phyloP scores from a whole-genome alignment of 1,140 invertebrate species.

The Drosophila paulistorum region DNA sequence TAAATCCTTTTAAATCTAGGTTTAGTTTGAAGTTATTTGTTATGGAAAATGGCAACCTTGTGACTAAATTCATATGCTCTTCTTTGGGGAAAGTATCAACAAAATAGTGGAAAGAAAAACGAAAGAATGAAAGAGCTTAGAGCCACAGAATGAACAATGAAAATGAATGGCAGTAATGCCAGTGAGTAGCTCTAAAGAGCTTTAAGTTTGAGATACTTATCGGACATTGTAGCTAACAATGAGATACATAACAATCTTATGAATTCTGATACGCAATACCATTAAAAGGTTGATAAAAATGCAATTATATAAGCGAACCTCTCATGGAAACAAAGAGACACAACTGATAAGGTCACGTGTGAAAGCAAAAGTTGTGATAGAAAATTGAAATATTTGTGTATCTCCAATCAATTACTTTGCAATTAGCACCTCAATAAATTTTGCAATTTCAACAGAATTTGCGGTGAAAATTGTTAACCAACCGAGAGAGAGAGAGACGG shows the following conservation, averaged over 20 bases:
- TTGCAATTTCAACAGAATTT: slow-evolving; percentile 37
- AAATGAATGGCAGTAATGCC: slow-evolving; percentile 27
- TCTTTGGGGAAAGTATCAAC: background rate
- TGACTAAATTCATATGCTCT: background rate
- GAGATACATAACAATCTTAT: slow-evolving; percentile 12
- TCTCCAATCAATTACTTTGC: slow-evolving; percentile 3
- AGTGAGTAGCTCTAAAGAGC: slow-evolving; percentile 18
- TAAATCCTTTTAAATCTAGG: too few species aligned
- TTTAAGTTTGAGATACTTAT: slow-evolving; percentile 41
- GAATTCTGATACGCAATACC: background rate
- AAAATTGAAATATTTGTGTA: background rate
- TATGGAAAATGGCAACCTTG: too few species aligned
- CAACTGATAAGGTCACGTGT: background rate
- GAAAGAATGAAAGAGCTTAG: slow-evolving; percentile 20
- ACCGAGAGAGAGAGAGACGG: slow-evolving; percentile 3
- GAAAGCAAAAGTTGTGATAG: background rate
- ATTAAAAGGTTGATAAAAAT: background rate
- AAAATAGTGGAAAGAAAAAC: background rate
- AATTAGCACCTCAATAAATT: background rate
- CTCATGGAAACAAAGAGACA: background rate
- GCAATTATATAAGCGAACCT: background rate
- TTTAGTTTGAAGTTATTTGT: too few species aligned
- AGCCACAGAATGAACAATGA: slow-evolving; percentile 13
- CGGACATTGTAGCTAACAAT: slow-evolving; percentile 7
- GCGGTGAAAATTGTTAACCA: slow-evolving; percentile 53